phyloP scores from a whole-genome alignment of 2,797 vertebrate species.

The Mormyrus proboscirostris region DNA sequence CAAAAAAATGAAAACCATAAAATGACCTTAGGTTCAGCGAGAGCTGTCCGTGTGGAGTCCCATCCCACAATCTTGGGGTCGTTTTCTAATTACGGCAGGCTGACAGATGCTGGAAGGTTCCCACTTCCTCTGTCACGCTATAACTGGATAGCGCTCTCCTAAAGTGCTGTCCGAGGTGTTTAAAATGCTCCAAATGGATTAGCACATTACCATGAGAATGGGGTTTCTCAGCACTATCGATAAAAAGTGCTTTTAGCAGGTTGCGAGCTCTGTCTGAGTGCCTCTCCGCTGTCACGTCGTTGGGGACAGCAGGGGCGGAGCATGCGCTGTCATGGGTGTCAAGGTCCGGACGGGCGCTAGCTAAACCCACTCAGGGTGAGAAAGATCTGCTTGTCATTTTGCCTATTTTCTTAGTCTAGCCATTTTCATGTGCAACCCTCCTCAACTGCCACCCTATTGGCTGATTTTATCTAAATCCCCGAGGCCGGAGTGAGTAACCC shows the following conservation, averaged over 20 bases:
- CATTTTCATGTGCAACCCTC: neutral
- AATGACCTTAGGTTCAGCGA: neutral
- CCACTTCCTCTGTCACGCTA: slow-evolving; percentile 16
- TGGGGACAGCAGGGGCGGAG: neutral
- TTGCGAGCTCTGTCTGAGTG: neutral
- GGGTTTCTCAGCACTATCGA: slow-evolving; percentile 19
- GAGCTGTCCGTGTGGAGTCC: neutral
- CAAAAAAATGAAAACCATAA: neutral
- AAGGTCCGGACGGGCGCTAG: neutral
- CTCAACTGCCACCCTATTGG: neutral
- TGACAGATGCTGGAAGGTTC: slow-evolving; percentile 18
- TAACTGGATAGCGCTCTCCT: slow-evolving; percentile 10
- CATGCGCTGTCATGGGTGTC: neutral
- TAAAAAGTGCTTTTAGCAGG: slow-evolving; percentile 23
- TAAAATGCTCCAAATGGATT: slow-evolving; percentile 20
- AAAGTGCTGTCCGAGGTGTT: slow-evolving; percentile 15
- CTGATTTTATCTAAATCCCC: neutral
- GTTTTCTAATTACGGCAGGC: slow-evolving; percentile 17
- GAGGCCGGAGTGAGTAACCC: neutral
- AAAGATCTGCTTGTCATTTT: neutral
- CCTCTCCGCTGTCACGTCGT: slow-evolving; percentile 8
- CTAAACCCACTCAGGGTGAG: neutral
- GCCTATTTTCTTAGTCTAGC: neutral
- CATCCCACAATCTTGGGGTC: slow-evolving; percentile 3
- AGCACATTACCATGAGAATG: slow-evolving; percentile 29